Evolutionary conservation across 2,888 invertebrate genomes (phyloP).

Genomic region (Baronia brevicornis): DNA sequence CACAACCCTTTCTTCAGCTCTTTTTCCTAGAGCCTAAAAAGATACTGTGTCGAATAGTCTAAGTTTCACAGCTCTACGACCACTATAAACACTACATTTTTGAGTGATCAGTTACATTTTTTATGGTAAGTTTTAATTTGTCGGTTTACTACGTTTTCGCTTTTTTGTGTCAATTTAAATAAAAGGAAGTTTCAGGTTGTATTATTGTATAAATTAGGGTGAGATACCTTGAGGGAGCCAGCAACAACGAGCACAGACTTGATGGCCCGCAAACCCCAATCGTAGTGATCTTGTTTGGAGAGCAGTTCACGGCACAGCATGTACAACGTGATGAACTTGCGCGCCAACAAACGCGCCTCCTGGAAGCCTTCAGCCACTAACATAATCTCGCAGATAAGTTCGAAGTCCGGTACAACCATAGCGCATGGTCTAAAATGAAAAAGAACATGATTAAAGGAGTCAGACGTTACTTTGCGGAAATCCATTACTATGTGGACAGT

Average conservation of each 20-base stretch:
- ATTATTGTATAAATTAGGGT: too few species aligned
- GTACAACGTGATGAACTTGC: conserved; percentile 96
- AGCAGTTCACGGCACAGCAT: conserved; percentile 90
- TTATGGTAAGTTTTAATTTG: too few species aligned
- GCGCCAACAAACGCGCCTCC: conserved; percentile 90
- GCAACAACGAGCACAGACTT: conserved; percentile 97
- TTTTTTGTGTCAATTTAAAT: not conserved
- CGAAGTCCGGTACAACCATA: conserved; percentile 98
- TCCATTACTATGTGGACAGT: too few species aligned
- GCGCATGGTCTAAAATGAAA: conserved; percentile 86
- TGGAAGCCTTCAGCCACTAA: conserved; percentile 96
- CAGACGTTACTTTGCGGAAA: too few species aligned
- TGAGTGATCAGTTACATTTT: too few species aligned
- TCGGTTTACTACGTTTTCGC: too few species aligned
- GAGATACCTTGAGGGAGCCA: conserved; percentile 85
- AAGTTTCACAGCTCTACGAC: too few species aligned
- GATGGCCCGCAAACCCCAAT: conserved; percentile 96
- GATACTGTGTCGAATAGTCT: too few species aligned
- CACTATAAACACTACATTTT: too few species aligned
- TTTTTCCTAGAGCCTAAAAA: too few species aligned
- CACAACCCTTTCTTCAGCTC: too few species aligned
- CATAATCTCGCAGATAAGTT: conserved; percentile 97
- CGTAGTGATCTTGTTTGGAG: conserved; percentile 97
- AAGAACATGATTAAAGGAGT: conserved; percentile 2
- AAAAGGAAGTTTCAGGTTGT: conserved; percentile 1